phyloP scores from a whole-genome alignment of 2,888 invertebrate species.

The Drosophila greeni region DNA sequence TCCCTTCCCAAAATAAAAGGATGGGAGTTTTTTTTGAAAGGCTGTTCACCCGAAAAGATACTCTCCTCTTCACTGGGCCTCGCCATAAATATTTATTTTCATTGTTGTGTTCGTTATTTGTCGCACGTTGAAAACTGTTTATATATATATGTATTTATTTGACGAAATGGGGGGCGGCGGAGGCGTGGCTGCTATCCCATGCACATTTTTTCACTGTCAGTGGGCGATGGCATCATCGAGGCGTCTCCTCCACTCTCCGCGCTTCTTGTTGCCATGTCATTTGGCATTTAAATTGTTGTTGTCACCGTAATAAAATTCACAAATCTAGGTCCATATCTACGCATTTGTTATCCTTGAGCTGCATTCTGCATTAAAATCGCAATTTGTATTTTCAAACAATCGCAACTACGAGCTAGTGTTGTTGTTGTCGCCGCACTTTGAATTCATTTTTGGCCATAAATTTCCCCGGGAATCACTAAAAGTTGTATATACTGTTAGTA shows the following conservation, averaged over 20 bases:
- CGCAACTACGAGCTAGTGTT: conserved; percentile 14
- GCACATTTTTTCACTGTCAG: conserved; percentile 58
- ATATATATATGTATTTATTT: background rate
- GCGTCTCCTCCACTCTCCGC: background rate
- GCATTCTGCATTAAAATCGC: conserved; percentile 49
- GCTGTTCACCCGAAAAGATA: conserved; percentile 17
- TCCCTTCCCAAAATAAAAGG: conserved; percentile 8
- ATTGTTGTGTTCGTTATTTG: conserved; percentile 43
- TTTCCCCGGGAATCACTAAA: conserved; percentile 28
- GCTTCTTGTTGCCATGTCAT: conserved; percentile 51
- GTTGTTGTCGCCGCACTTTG: conserved; percentile 22
- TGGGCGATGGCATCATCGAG: conserved; percentile 17
- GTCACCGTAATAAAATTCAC: conserved; percentile 71
- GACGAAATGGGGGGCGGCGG: conserved; percentile 3
- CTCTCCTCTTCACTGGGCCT: conserved; percentile 21
- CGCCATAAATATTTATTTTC: conserved; percentile 65
- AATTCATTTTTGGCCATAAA: conserved; percentile 54
- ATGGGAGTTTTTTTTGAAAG: conserved; percentile 13
- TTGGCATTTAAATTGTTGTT: conserved; percentile 65
- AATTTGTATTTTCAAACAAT: conserved; percentile 54
- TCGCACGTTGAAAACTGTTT: conserved; percentile 13
- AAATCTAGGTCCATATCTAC: conserved; percentile 78
- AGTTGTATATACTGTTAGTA: conserved; percentile 1
- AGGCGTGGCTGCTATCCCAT: conserved; percentile 50
- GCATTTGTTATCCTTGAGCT: conserved; percentile 77